Base-by-base conservation (phyloP, 2,113 vertebrate genomes). In the Paracanthobrama guichenoti region DNA sequence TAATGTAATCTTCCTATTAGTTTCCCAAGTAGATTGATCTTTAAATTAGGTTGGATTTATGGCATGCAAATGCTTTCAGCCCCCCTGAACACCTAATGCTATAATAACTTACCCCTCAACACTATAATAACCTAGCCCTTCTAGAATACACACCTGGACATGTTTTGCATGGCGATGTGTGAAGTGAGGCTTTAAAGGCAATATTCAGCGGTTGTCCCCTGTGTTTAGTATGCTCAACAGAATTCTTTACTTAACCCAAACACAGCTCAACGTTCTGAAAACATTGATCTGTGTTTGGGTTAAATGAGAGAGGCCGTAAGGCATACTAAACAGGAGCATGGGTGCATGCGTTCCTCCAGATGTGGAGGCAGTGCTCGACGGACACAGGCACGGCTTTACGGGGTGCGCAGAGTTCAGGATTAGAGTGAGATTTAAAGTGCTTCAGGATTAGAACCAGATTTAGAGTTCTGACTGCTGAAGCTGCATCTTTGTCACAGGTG, bases 171-270 rank as follows among this genome's bases (percentile, higher is more conserved):
- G 90, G 87, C 90, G 91, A 90, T 91, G 83, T 89, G 92, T 90
- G 88, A 88, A 90, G 88, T 89, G 79, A 76, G 89, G 89, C 86
- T 91, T 89, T 90, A 86, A 87, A 85, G 81, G 48, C 42, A 72
- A 69, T 59, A 59, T 79, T 83, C 59, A 69, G 42, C 39, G 31
- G 39, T 35, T 72, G 78, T 81, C 81, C 50, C 24, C 60, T 79
- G 89, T 88, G 76, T 93, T 93, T 91, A 81, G 86, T 92, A 93
- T 92, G 92, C 92, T 90, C 89, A 88, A 88, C 88, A 92, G 91
- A 91, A 90, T 92, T 91, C 89, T 93, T 93, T 93, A 92, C 92
- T 93, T 93, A 94, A 92, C 92, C 91, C 91, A 92, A 93, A 92
- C 91, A 91, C 87, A 83, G 84, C 84, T 88, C 89, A 92, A 84